Percentiles rank a stretch among this genome's conserved stretches.
Evolutionary conservation across 2,888 invertebrate genomes (phyloP).

Genomic region (Cephonodes hylas): DNA sequence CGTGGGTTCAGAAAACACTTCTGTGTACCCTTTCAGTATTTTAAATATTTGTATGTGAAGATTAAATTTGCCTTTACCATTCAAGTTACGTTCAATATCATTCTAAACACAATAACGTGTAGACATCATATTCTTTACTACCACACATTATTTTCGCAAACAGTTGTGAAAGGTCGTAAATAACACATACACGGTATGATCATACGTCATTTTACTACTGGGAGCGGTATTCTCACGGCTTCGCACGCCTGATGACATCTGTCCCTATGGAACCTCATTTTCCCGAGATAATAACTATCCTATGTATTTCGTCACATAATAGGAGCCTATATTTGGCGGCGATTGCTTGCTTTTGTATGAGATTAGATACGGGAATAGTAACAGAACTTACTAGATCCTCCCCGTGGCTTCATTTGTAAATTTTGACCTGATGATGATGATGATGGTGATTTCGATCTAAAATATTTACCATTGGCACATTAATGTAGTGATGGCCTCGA

Average conservation of each 20-base stretch:
- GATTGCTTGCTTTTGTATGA: not conserved
- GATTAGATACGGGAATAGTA: not conserved
- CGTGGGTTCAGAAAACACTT: no score
- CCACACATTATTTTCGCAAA: not conserved
- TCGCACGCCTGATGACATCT: not conserved
- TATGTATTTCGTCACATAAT: not conserved
- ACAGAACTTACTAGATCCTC: no score
- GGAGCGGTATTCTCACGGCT: not conserved
- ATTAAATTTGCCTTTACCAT: no score
- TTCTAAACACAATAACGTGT: no score
- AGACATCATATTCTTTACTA: not conserved
- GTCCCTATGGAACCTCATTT: not conserved
- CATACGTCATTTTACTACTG: not conserved
- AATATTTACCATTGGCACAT: no score
- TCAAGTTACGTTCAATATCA: no score
- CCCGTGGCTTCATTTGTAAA: no score
- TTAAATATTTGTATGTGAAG: no score
- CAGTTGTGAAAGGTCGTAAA: not conserved
- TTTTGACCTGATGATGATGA: no score
- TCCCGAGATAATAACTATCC: not conserved
- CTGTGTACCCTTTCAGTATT: no score
- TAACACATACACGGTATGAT: not conserved
- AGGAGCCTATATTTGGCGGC: not conserved
- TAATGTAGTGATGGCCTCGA: no score
- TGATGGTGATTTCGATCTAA: no score